Conservation (phyloP, 2,888 invertebrate species). For the Brenthis daphne region DNA sequence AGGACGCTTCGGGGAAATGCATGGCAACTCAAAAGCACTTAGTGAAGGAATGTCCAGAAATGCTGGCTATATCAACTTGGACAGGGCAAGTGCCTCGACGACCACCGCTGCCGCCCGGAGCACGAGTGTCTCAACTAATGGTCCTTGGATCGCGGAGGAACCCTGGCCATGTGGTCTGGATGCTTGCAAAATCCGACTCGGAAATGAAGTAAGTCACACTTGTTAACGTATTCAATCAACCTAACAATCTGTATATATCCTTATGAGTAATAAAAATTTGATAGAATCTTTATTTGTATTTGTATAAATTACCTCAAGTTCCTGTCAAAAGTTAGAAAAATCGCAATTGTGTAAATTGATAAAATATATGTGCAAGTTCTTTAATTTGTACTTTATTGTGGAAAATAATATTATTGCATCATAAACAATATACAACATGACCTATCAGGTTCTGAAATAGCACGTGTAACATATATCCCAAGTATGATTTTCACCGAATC, state of each 20-base stretch:
- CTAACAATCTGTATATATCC: neutral
- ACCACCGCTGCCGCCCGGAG: conserved; percentile 86
- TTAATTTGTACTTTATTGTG: neutral
- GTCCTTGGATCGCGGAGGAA: conserved; percentile 87
- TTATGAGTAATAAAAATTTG: no score
- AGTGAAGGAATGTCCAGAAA: conserved; percentile 90
- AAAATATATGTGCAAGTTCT: neutral
- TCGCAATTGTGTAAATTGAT: no score
- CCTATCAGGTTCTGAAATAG: neutral
- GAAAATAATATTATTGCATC: conserved; percentile 5
- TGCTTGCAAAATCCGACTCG: conserved; percentile 88
- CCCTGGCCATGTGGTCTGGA: conserved; percentile 89
- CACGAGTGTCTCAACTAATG: conserved; percentile 87
- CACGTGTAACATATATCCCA: conserved; percentile 13
- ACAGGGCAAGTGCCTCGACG: conserved; percentile 89
- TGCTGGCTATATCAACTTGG: conserved; percentile 91
- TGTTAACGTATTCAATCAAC: conserved; percentile 13
- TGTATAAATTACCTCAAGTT: no score
- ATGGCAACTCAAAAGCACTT: conserved; percentile 80
- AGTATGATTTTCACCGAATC: neutral
- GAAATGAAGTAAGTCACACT: conserved; percentile 86
- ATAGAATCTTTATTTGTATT: no score
- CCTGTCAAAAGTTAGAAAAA: no score
- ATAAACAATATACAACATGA: no score
- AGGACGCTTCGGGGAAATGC: conserved; percentile 79